phyloP scores from a whole-genome alignment of 2,113 vertebrate genomes.

The Otis tarda region DNA sequence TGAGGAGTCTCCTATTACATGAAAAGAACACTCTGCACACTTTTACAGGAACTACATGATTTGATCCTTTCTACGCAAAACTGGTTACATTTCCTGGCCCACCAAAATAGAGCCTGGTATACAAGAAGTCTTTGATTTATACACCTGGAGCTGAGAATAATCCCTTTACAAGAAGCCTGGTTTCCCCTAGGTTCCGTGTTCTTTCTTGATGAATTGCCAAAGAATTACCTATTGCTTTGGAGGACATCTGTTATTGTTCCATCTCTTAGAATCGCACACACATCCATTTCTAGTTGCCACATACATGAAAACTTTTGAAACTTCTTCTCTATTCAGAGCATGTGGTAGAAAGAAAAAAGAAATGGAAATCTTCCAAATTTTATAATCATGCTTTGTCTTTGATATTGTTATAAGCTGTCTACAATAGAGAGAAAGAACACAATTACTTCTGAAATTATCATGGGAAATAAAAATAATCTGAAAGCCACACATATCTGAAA shows the following conservation, averaged over 20 bases:
- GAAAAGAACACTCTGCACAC: not conserved
- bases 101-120: not conserved
- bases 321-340: not conserved
- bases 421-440: not conserved
- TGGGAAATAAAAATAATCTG: not conserved
- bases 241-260: conserved; percentile 36
- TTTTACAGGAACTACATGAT: not conserved
- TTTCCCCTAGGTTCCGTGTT: conserved; percentile 20
- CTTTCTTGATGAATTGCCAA: conserved; percentile 11
- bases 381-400: not conserved
- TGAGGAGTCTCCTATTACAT: not conserved
- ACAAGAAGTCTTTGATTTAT: conserved; percentile 9
- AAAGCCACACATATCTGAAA: not conserved
- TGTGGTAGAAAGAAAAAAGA: not conserved
- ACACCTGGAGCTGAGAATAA: conserved; percentile 21
- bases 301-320: not conserved
- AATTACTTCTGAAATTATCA: not conserved
- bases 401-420: not conserved
- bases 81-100: conserved; percentile 8
- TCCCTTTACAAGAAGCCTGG: conserved; percentile 53
- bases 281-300: not conserved
- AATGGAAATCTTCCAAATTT: not conserved
- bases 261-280: not conserved
- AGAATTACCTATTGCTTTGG: conserved; percentile 40
- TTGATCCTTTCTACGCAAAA: conserved; percentile 3